These are phyloP conservation scores for Hoplodrina blanda DNA, from an alignment of 2,888 invertebrate genomes.

Conservation along the genomic window DNA sequence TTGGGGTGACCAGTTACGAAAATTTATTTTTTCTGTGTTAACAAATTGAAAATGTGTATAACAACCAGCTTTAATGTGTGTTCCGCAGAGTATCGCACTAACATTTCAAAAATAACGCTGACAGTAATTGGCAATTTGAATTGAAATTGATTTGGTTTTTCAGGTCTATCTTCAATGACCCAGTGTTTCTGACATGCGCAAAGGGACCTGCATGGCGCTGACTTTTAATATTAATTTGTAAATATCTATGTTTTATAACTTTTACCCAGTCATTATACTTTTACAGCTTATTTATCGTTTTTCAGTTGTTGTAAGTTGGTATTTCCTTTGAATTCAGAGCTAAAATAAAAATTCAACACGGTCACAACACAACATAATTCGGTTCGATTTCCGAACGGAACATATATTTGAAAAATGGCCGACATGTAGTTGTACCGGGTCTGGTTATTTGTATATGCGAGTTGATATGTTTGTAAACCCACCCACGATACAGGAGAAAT, in stretches of 20 bases:
- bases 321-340: not conserved
- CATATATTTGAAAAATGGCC: too few relatives aligned
- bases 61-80: conserved; percentile 42
- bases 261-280: conserved; percentile 47
- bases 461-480: too few relatives aligned
- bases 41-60: conserved; percentile 23
- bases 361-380: too few relatives aligned
- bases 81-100: conserved; percentile 50
- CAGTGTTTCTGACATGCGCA: conserved; percentile 65
- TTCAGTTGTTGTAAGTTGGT: conserved; percentile 34
- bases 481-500: too few relatives aligned
- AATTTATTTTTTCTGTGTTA: conserved; percentile 32
- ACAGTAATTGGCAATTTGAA: conserved; percentile 23
- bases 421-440: too few relatives aligned
- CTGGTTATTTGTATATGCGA: too few relatives aligned
- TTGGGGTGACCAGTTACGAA: conserved; percentile 7
- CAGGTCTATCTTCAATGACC: conserved; percentile 68
- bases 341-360: not conserved
- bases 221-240: conserved; percentile 11
- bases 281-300: conserved; percentile 31
- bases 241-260: conserved; percentile 12
- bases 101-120: conserved; percentile 23
- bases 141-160: conserved; percentile 65
- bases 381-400: too few relatives aligned
- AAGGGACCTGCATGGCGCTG: conserved; percentile 41